phyloP scores from a whole-genome alignment of 2,888 invertebrate genomes.

The Eurytoma californica region DNA sequence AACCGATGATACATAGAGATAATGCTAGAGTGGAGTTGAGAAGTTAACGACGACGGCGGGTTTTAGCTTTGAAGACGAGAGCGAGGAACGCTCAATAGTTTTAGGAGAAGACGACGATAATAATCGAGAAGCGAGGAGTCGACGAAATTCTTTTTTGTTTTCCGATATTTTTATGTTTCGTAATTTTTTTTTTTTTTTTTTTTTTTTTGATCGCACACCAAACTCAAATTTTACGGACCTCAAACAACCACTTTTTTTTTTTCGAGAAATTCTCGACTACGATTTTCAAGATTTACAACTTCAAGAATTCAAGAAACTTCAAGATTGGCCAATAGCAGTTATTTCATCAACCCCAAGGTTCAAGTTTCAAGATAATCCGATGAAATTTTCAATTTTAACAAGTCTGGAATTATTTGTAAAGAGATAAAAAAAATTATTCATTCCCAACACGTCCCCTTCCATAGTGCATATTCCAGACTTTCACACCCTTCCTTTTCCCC shows the following conservation, averaged over 20 bases:
- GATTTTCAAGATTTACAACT: too few relatives aligned
- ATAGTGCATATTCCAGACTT: conserved; percentile 55
- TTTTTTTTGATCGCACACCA: conserved; percentile 3
- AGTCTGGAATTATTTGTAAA: too few relatives aligned
- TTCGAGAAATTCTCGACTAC: too few relatives aligned
- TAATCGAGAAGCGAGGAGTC: neutral
- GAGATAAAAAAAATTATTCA: neutral
- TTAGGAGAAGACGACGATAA: conserved; percentile 13
- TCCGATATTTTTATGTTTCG: neutral
- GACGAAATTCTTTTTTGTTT: neutral
- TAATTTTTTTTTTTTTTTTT: neutral
- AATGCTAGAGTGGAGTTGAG: conserved; percentile 18
- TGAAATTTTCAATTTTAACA: too few relatives aligned
- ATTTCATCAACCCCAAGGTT: too few relatives aligned
- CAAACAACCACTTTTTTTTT: too few relatives aligned
- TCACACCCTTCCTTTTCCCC: conserved; percentile 54
- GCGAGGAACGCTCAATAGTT: conserved; percentile 15
- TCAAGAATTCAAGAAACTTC: too few relatives aligned
- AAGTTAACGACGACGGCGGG: conserved; percentile 13
- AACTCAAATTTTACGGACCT: neutral
- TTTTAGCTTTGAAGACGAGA: conserved; percentile 1
- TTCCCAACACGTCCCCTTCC: conserved; percentile 18
- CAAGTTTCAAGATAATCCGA: too few relatives aligned
- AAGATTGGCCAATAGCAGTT: too few relatives aligned
- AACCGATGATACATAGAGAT: too few relatives aligned